Evolutionary conservation across 2,113 vertebrate genomes (phyloP).

Genomic region (Chionodraco myersi): DNA sequence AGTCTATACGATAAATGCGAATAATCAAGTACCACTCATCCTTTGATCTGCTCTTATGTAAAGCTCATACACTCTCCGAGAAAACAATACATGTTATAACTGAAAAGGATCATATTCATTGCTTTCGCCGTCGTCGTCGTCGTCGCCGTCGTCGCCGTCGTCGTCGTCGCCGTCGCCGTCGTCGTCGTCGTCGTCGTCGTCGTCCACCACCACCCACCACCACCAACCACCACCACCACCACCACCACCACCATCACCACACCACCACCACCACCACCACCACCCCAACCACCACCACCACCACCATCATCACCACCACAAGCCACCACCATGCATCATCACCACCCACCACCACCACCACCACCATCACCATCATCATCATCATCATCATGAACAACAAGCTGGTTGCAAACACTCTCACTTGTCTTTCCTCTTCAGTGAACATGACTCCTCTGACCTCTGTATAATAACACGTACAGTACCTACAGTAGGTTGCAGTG

Average conservation of each 20-base stretch:
- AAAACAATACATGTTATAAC: slow-evolving; percentile 11
- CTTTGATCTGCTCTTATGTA: slow-evolving; percentile 1
- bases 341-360: too few species aligned
- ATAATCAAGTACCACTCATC: not conserved
- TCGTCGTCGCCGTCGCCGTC: too few species aligned
- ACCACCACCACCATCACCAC: too few species aligned
- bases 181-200: too few species aligned
- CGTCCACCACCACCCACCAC: too few species aligned
- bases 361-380: too few species aligned
- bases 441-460: slow-evolving; percentile 46
- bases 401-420: not conserved
- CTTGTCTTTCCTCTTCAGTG: not conserved
- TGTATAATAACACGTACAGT: slow-evolving; percentile 24
- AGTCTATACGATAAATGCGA: slow-evolving; percentile 6
- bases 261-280: too few species aligned
- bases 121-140: too few species aligned
- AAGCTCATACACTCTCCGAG: not conserved
- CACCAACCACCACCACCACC: too few species aligned
- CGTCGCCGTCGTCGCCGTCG: too few species aligned
- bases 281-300: too few species aligned
- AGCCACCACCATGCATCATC: not conserved
- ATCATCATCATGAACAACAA: not conserved
- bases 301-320: too few species aligned
- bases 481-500: slow-evolving; percentile 32
- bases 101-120: not conserved